Evolutionary conservation across 2,113 vertebrate species (phyloP).

Genomic region (Thamnophis sirtalis): DNA sequence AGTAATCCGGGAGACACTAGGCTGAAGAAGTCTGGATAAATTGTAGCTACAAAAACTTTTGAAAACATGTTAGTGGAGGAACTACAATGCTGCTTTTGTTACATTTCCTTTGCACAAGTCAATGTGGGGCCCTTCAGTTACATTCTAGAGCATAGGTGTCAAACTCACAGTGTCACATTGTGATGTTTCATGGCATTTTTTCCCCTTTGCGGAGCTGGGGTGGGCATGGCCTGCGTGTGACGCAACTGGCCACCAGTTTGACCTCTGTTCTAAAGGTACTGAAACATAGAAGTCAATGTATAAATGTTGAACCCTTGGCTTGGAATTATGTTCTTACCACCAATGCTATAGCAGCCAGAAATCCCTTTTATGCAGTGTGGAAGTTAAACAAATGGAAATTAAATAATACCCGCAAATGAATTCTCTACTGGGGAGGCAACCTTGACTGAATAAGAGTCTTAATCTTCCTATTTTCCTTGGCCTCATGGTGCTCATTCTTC

Average conservation of each 20-base stretch:
- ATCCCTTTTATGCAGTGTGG: neutral
- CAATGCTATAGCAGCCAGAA: neutral
- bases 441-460: neutral
- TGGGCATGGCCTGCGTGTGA: too few relatives aligned
- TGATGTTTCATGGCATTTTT: too few relatives aligned
- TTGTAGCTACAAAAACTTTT: neutral
- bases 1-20: neutral
- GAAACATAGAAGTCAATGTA: neutral
- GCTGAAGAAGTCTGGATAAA: neutral
- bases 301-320: neutral
- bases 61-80: neutral
- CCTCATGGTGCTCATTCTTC: neutral
- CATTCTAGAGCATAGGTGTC: neutral
- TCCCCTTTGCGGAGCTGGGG: too few relatives aligned
- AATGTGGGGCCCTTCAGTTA: neutral
- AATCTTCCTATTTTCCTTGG: neutral
- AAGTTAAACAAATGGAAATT: neutral
- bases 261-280: neutral
- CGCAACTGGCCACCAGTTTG: neutral
- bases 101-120: neutral
- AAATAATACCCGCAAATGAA: neutral
- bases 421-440: neutral
- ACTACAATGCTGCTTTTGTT: neutral
- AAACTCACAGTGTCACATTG: too few relatives aligned
- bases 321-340: neutral